Percentiles rank a stretch among this genome's conserved stretches.
These are phyloP conservation scores for Hydrotaea diabolus DNA, from an alignment of 2,888 invertebrate genomes.

Conservation along the genomic window DNA sequence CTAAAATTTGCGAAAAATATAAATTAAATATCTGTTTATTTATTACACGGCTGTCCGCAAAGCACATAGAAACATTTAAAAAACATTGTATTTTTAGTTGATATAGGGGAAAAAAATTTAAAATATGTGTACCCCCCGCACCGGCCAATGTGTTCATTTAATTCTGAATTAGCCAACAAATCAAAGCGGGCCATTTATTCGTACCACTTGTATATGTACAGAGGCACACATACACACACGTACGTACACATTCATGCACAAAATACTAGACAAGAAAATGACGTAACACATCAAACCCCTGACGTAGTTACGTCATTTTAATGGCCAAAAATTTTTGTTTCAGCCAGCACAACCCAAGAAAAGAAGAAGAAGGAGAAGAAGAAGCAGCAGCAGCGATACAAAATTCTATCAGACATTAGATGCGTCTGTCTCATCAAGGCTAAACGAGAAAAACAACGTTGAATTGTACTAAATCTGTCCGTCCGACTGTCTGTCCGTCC, in stretches of 20 bases:
- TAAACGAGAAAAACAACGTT: constrained; percentile 10
- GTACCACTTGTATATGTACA: too few species aligned
- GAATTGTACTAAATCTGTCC: constrained; percentile 6
- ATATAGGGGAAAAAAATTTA: too few species aligned
- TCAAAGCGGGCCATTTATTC: too few species aligned
- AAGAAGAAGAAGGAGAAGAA: not conserved
- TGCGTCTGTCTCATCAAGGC: constrained; percentile 11
- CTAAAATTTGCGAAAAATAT: too few species aligned
- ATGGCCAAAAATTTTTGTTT: not conserved
- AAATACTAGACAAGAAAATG: not conserved
- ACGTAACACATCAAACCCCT: constrained; percentile 12
- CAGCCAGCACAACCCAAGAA: not conserved
- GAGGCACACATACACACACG: too few species aligned
- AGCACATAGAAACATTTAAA: too few species aligned
- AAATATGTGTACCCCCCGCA: too few species aligned
- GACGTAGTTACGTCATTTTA: constrained; percentile 24
- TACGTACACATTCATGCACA: not conserved
- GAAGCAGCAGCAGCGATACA: not conserved
- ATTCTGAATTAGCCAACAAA: too few species aligned
- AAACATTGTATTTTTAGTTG: too few species aligned
- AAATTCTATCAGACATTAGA: constrained; percentile 18
- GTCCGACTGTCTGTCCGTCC: not conserved
- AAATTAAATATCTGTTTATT: too few species aligned
- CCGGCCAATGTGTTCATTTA: too few species aligned
- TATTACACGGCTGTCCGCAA: too few species aligned